Percentiles rank a stretch among this genome's conserved stretches.
Conservation (phyloP, 2,113 vertebrate species). For the Uropsilus gracilis region DNA sequence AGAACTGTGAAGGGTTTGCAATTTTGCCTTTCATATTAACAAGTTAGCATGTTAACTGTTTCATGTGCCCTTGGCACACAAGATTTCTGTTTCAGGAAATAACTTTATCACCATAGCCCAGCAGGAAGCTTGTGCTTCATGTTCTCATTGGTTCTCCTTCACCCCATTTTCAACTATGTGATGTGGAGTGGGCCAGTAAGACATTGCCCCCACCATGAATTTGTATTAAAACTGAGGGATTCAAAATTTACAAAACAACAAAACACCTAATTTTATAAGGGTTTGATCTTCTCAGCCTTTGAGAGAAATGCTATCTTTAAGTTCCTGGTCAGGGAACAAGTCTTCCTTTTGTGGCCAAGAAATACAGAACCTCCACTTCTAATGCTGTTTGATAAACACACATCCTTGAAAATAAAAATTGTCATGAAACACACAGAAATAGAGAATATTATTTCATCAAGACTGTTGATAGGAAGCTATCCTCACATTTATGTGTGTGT, state of each 20-base stretch:
- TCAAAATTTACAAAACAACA: background rate
- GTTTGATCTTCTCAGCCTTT: background rate
- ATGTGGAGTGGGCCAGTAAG: background rate
- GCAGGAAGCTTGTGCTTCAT: background rate
- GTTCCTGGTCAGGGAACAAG: background rate
- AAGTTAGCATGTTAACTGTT: background rate
- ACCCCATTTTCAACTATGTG: background rate
- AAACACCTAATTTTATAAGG: background rate
- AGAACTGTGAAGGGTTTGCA: background rate
- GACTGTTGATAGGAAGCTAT: background rate
- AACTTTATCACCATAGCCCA: background rate
- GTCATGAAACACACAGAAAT: background rate
- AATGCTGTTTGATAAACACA: background rate
- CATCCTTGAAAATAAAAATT: background rate
- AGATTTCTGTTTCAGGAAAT: background rate
- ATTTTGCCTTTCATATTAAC: background rate
- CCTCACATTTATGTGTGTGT: background rate
- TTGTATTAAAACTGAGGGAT: background rate
- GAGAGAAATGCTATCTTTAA: background rate
- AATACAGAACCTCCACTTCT: background rate
- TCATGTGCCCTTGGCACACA: background rate
- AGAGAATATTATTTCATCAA: background rate
- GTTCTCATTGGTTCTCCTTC: background rate
- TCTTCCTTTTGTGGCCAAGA: background rate
- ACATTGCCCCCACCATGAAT: no score